phyloP scores from a whole-genome alignment of 2,797 vertebrate species.

The Limnodromus scolopaceus region DNA sequence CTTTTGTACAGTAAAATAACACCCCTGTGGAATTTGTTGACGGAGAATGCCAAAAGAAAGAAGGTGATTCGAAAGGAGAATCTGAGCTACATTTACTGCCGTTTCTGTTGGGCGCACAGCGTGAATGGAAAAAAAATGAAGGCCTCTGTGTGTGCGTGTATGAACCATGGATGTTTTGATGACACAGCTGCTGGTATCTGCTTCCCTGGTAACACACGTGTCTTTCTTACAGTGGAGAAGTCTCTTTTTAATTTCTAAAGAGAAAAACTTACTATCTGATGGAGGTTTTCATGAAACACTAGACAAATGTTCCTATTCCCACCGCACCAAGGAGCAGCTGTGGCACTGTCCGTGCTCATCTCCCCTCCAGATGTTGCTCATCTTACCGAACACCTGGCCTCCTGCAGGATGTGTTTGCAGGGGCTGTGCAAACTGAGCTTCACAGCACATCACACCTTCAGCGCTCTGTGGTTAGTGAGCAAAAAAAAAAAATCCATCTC shows the following conservation, averaged over 20 bases:
- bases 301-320: constrained; percentile 18
- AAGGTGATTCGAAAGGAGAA: constrained; percentile 19
- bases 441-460: not conserved
- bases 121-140: not conserved
- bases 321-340: not conserved
- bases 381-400: not conserved
- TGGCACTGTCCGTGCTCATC: not conserved
- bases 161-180: not conserved
- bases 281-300: not conserved
- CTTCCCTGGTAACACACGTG: not conserved
- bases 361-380: constrained; percentile 19
- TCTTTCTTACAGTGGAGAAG: not conserved
- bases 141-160: not conserved
- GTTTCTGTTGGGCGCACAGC: not conserved
- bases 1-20: constrained; percentile 27
- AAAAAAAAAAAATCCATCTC: not conserved
- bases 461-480: not conserved
- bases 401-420: not conserved
- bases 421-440: not conserved
- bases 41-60: constrained; percentile 5
- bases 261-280: not conserved
- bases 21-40: constrained; percentile 13
- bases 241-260: not conserved
- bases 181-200: not conserved
- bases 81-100: constrained; percentile 8